Conservation (phyloP, 1,140 invertebrate species). For the Pachypsylla venusta region DNA sequence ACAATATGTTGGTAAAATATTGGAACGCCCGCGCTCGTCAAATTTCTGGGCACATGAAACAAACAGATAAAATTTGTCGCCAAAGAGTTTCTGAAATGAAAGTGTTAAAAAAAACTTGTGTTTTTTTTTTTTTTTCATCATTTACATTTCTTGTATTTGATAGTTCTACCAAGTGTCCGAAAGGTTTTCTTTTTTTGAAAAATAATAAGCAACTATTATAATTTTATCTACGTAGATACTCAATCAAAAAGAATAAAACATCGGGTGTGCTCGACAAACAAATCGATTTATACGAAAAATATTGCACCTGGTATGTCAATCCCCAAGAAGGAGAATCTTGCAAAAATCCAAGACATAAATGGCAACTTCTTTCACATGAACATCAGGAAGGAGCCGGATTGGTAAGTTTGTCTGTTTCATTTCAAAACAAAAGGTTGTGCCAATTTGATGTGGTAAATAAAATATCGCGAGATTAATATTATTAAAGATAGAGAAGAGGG, state of each 20-base stretch:
- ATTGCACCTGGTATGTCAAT: conserved; percentile 50
- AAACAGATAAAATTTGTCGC: too few relatives aligned
- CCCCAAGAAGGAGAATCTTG: conserved; percentile 22
- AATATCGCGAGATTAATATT: background rate
- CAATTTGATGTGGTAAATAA: conserved; percentile 15
- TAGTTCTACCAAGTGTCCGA: too few relatives aligned
- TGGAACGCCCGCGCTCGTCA: too few relatives aligned
- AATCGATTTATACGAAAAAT: conserved; percentile 45
- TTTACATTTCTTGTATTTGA: too few relatives aligned
- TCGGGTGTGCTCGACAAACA: conserved; percentile 51
- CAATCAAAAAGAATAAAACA: conserved; percentile 45
- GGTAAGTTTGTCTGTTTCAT: conserved; percentile 23
- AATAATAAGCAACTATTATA: background rate
- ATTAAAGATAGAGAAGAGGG: background rate
- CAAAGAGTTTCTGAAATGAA: too few relatives aligned
- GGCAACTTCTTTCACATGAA: conserved; percentile 47
- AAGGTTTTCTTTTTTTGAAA: too few relatives aligned
- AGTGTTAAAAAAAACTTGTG: too few relatives aligned
- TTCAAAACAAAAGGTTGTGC: background rate
- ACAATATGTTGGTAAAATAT: too few relatives aligned
- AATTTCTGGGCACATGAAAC: too few relatives aligned
- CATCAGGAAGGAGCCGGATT: conserved; percentile 41
- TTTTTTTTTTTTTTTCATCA: too few relatives aligned
- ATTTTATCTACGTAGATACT: conserved; percentile 35
- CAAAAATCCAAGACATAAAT: conserved; percentile 51